Conservation (phyloP, 2,888 invertebrate genomes). For the Linnaemya tessellans region DNA sequence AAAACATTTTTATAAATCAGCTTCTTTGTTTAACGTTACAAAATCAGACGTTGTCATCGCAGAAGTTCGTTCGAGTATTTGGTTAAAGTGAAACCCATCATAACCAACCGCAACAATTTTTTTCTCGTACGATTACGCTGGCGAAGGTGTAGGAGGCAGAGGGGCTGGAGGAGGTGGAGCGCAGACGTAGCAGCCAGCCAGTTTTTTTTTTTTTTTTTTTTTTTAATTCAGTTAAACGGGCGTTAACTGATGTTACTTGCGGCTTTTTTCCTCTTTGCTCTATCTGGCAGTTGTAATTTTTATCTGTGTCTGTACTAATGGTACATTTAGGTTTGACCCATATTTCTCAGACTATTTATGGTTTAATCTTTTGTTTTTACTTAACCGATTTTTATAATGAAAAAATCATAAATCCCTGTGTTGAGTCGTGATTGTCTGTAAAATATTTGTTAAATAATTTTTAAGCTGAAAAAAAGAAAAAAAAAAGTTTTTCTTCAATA, state of each 20-base stretch:
- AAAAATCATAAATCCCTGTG: background rate
- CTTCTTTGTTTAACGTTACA: slow-evolving; percentile 64
- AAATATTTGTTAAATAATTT: slow-evolving; percentile 16
- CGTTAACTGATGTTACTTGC: slow-evolving; percentile 70
- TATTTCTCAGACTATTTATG: slow-evolving; percentile 56
- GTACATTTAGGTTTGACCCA: slow-evolving; percentile 63
- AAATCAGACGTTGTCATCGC: slow-evolving; percentile 62
- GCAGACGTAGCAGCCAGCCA: slow-evolving; percentile 20
- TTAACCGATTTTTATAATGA: background rate
- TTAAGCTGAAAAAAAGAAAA: slow-evolving; percentile 3
- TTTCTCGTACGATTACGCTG: slow-evolving; percentile 39
- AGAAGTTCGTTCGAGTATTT: slow-evolving; percentile 35
- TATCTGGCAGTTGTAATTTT: slow-evolving; percentile 24
- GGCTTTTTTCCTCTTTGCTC: slow-evolving; percentile 48
- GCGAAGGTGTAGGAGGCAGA: slow-evolving; percentile 11
- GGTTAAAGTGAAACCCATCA: slow-evolving; percentile 35
- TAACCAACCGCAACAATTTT: slow-evolving; percentile 61
- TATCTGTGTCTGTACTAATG: slow-evolving; percentile 15
- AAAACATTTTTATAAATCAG: slow-evolving; percentile 34
- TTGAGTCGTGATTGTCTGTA: background rate
- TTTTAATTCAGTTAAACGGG: slow-evolving; percentile 55
- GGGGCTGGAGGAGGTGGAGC: slow-evolving; percentile 22
- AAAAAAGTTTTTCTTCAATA: slow-evolving; percentile 20
- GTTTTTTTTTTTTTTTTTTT: slow-evolving; percentile 27
- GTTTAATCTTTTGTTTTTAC: slow-evolving; percentile 52